Percentiles rank a stretch among this genome's conserved stretches.
phyloP scores from a whole-genome alignment of 2,797 vertebrate species.

The Stomatorhinus walkeri region DNA sequence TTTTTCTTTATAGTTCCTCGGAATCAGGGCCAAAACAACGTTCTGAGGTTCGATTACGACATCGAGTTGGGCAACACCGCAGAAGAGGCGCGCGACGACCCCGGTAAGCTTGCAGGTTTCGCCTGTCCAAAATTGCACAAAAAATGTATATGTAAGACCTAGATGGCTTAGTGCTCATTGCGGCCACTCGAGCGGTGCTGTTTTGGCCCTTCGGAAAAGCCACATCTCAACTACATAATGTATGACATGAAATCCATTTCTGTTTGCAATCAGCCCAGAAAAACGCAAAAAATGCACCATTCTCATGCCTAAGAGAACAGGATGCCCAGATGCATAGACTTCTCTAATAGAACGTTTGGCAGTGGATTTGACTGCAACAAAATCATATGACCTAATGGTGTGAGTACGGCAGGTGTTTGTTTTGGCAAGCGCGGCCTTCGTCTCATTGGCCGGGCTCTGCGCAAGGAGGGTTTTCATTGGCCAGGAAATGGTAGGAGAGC shows the following conservation, averaged over 20 bases:
- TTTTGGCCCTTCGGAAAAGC: not conserved
- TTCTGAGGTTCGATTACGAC: conserved; percentile 73
- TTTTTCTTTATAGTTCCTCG: conserved; percentile 71
- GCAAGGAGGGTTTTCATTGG: conserved; percentile 41
- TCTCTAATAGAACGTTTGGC: not conserved
- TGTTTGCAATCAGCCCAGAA: not conserved
- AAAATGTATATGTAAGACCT: not conserved
- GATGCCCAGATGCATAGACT: not conserved
- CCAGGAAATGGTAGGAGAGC: conserved; percentile 40
- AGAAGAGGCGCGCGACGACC: conserved; percentile 80
- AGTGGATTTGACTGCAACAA: conserved; percentile 33
- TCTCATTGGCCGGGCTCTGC: conserved; percentile 31
- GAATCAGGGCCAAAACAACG: conserved; percentile 73
- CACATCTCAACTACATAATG: not conserved
- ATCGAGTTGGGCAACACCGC: conserved; percentile 89
- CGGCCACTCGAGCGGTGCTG: not conserved
- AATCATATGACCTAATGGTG: conserved; percentile 45
- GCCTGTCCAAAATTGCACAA: not conserved
- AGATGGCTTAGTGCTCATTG: not conserved
- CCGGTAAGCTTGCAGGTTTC: conserved; percentile 61
- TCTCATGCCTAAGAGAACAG: not conserved
- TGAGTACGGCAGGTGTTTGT: conserved; percentile 35
- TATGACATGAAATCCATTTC: not conserved
- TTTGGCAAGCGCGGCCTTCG: conserved; percentile 33
- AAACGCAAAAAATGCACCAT: not conserved